Evolutionary conservation across 1,140 invertebrate genomes (phyloP).

Genomic region (Helicoverpa zea): DNA sequence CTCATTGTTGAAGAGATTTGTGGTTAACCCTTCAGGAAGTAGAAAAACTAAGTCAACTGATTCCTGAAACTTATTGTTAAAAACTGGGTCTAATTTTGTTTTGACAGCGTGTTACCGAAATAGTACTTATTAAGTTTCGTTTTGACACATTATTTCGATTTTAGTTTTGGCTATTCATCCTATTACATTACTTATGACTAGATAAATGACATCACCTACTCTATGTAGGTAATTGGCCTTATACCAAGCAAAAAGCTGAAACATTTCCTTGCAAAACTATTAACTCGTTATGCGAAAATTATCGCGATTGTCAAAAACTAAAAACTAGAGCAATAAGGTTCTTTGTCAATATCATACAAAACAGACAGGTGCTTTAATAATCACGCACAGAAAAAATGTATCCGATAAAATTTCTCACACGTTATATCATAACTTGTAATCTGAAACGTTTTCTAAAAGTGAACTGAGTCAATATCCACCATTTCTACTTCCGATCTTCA

Average conservation of each 20-base stretch:
- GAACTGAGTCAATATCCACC: constrained; percentile 5
- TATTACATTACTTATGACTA: no score
- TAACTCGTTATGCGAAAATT: no score
- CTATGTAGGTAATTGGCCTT: no score
- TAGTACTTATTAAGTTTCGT: no score
- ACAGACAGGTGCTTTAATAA: background rate
- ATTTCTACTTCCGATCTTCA: constrained; percentile 57
- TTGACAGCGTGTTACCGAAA: background rate
- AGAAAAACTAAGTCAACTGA: constrained; percentile 57
- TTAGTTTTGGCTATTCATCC: no score
- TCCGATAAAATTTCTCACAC: constrained; percentile 11
- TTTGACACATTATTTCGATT: no score
- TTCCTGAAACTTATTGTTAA: constrained; percentile 46
- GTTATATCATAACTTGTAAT: constrained; percentile 2
- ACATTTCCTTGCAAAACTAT: no score
- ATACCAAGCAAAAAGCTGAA: no score
- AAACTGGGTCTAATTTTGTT: constrained; percentile 12
- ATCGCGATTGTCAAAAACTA: no score
- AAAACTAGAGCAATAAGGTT: no score
- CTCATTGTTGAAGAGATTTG: constrained; percentile 67
- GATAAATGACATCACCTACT: no score
- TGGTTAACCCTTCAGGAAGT: constrained; percentile 67
- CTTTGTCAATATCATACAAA: background rate
- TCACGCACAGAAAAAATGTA: background rate
- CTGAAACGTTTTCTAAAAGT: constrained; percentile 18